Percentiles rank a stretch among this genome's conserved stretches.
phyloP scores from a whole-genome alignment of 2,888 invertebrate species.

The Helleia helle region DNA sequence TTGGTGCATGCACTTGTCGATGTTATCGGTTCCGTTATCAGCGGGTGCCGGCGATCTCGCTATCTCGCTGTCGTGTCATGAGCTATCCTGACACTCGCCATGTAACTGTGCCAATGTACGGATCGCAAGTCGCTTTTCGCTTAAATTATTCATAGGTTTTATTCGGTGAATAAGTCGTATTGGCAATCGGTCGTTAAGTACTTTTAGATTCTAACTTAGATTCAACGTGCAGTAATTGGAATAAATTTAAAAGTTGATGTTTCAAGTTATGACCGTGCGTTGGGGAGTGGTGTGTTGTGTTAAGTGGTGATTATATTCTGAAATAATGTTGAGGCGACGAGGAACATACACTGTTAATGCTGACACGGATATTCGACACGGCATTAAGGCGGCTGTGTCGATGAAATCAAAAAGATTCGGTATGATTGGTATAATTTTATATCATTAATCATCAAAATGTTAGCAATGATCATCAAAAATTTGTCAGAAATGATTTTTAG shows the following conservation, averaged over 20 bases:
- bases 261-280: slow-evolving; percentile 18
- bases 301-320: slow-evolving; percentile 23
- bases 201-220: slow-evolving; percentile 3
- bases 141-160: slow-evolving; percentile 42
- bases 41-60: slow-evolving; percentile 50
- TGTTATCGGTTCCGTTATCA: slow-evolving; percentile 58
- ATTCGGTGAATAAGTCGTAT: slow-evolving; percentile 41
- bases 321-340: slow-evolving; percentile 55
- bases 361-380: slow-evolving; percentile 37
- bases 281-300: slow-evolving; percentile 13
- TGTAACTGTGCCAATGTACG: slow-evolving; percentile 58
- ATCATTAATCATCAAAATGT: too few relatives aligned
- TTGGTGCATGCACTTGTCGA: slow-evolving; percentile 21
- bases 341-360: slow-evolving; percentile 63
- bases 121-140: slow-evolving; percentile 63
- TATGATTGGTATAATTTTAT: slow-evolving; percentile 12
- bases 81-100: slow-evolving; percentile 54
- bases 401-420: slow-evolving; percentile 25
- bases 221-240: slow-evolving; percentile 5
- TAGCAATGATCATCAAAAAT: too few relatives aligned
- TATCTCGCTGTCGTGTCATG: slow-evolving; percentile 49
- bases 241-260: slow-evolving; percentile 10
- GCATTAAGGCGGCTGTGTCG: slow-evolving; percentile 33
- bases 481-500: too few relatives aligned
- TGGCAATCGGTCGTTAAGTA: slow-evolving; percentile 41